phyloP scores from a whole-genome alignment of 2,113 vertebrate species.

The Pterocles gutturalis region DNA sequence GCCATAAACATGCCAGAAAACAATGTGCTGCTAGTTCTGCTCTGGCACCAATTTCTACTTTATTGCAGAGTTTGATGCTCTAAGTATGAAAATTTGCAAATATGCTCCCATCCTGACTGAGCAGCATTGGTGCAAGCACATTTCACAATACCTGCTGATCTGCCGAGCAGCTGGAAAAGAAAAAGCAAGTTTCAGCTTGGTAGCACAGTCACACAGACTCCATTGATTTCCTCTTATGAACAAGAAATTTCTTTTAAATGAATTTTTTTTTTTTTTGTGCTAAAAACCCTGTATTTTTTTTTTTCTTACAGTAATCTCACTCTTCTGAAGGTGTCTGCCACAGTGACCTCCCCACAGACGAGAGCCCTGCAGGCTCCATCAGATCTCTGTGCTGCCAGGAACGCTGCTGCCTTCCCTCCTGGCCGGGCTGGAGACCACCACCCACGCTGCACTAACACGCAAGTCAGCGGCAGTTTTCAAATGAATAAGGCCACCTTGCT shows the following conservation, averaged over 20 bases:
- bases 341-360: neutral
- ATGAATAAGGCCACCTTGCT: neutral
- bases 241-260: neutral
- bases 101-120: neutral
- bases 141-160: neutral
- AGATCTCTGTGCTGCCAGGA: neutral
- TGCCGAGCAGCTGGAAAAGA: neutral
- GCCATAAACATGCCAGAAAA: neutral
- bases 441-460: accelerated
- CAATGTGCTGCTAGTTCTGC: neutral
- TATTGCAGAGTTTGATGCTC: neutral
- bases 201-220: neutral
- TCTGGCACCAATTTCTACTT: neutral
- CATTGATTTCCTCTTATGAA: neutral
- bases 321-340: neutral
- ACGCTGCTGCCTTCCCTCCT: neutral
- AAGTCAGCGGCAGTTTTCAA: neutral
- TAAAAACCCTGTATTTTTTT: neutral
- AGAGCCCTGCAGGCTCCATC: accelerated
- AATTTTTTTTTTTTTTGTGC: too few species aligned
- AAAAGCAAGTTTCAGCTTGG: neutral
- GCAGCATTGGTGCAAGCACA: neutral
- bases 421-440: accelerated
- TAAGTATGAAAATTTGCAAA: neutral
- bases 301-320: neutral